Base-by-base conservation (phyloP, 2,113 vertebrate genomes). In the Leptobrachium leishanense region DNA sequence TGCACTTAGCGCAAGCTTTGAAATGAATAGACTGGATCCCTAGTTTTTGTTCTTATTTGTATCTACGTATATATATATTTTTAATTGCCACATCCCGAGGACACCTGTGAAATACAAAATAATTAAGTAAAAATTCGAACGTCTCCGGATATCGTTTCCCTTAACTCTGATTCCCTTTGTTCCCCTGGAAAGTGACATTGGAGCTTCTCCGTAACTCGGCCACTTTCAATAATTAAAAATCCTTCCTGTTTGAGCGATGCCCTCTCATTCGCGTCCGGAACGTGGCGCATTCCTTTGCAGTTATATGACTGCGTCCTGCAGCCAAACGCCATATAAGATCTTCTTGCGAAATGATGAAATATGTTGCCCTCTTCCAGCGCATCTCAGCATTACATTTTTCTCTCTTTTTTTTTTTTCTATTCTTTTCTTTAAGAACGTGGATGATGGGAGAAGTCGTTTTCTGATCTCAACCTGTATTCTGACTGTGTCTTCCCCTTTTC, bases 301-400 rank as follows among this genome's bases (percentile, higher is more conserved):
- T 50, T 8, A 50, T 4, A 8, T 50, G 46, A 50, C 46, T 50
- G 46, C 8, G 46, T 50, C 46, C 46, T 50, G 46, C 46, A 50
- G 55, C 55, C 3, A 15, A 59, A 59, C 11, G 55, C 55, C 11
- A 2, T 59, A 12, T 59, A 13, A 59, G 55, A 15, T 54, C 50
- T 54, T 59, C 20, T 39, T 31, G 31, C 2, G n/a, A 6, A 64
- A 31, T 64, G 62, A 39, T 64, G 62, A 64, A 64, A 85, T 78
- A 68, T 85, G 63, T 90, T 88, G 83, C 83, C 85, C 84, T 82
- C 84, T 89, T 87, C 83, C 85, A 87, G 78, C 82, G 83, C 82
- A 84, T 75, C 46, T 75, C 83, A 85, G 82, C 83, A 88, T 75
- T 83, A 82, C 84, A 85, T 87, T 81, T 83, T 31, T 31, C 0